A percentile compares a stretch with the other conserved stretches of the same genome.
Conservation (phyloP, 2,888 invertebrate species). For the Nasonia oneida region DNA sequence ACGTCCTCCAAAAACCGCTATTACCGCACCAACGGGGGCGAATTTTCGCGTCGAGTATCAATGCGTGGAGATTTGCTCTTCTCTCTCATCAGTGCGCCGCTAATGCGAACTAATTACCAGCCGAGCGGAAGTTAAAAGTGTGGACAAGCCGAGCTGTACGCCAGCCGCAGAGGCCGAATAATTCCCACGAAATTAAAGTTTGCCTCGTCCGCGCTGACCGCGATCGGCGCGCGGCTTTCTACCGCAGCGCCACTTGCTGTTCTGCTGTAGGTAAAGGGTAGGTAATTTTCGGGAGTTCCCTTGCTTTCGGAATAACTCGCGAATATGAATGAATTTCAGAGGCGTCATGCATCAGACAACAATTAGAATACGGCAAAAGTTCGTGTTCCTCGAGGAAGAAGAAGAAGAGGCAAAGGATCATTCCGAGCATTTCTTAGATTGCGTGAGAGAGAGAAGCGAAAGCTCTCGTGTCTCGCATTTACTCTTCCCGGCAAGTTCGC, state of each 20-base stretch:
- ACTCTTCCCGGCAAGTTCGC: not conserved
- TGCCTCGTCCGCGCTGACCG: conserved; percentile 49
- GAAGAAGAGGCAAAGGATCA: not conserved
- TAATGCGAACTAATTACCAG: conserved; percentile 76
- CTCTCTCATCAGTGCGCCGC: conserved; percentile 55
- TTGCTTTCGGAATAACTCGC: too few relatives aligned
- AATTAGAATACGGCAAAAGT: conserved; percentile 5
- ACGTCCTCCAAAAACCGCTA: not conserved
- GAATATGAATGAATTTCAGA: not conserved
- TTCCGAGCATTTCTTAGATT: conserved; percentile 13
- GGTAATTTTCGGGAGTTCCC: not conserved
- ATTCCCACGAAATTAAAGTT: conserved; percentile 70
- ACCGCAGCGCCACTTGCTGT: conserved; percentile 11
- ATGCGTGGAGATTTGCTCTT: not conserved
- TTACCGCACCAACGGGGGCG: not conserved
- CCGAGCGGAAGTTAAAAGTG: conserved; percentile 74
- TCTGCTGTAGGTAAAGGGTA: not conserved
- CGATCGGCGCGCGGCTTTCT: not conserved
- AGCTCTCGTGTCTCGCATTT: conserved; percentile 14
- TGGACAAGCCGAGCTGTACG: conserved; percentile 68
- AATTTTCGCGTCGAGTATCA: not conserved
- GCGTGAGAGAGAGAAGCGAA: not conserved
- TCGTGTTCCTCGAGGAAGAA: not conserved
- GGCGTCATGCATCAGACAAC: not conserved
- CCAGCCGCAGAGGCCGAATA: conserved; percentile 63